Base-by-base conservation (phyloP, 1,140 invertebrate species). In the Sminthurides bifidus region DNA sequence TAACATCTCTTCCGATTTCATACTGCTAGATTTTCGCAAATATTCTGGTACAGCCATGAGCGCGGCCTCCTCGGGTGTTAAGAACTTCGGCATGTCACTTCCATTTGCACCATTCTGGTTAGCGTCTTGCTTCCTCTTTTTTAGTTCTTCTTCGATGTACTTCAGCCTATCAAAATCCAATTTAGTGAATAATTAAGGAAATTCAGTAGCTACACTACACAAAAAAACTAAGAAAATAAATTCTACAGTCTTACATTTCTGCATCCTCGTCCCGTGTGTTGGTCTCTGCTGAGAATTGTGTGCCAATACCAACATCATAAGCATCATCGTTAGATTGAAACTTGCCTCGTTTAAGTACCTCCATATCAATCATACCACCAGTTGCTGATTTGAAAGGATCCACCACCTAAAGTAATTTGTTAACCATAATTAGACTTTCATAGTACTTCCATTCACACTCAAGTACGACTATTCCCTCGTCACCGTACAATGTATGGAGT, bases 261-360 rank as follows among this genome's bases (percentile, higher is more conserved):
- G 94, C 91, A 75, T 98, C 93, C 79, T 98, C 93, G 73, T 97
- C 93, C 31, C 93, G 76, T 73, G 92, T 88, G 71, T 97, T 97
- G 0, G 93, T 98, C 75, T 98, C 93, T 0, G 91, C 90, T 45
- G 93, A 96, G 75, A 98, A 98, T 65, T 93, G 88, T 29, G 89
- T 93, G n/a, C 89, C 90, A 60, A 93, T 91, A 4, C 87, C 85
- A 24, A 86, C 87, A 65, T 89, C 86, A 66, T 91, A 90, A 6
- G 85, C 81, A 72, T 91, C 88, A 66, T 89, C 84, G 0, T 77
- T 75, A 40, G 59, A 60, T 64, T 82, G 84, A 3, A 85, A 73
- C 75, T 87, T 85, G 4, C 81, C 80, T 67, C 79, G 82, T 72
- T 88, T 89, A 2, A 90, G 70, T 1, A 82, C 78, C 67, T 86